Evolutionary conservation across 2,888 invertebrate species (phyloP).

Genomic region (Himalopsyche japonica): DNA sequence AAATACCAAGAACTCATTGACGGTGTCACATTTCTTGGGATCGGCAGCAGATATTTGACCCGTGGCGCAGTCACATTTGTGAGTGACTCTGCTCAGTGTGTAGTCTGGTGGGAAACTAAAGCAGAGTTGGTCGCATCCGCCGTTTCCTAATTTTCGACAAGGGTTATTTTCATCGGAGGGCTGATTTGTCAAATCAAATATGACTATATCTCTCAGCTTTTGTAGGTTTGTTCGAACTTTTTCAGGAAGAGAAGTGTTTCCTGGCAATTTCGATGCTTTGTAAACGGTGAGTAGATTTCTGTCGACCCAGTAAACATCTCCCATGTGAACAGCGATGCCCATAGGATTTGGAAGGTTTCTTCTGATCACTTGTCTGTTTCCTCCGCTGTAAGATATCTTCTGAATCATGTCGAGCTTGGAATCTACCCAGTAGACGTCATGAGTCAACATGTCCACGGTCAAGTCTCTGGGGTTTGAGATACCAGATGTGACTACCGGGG

Average conservation of each 20-base stretch:
- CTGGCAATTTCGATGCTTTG: constrained; percentile 76
- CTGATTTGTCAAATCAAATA: constrained; percentile 88
- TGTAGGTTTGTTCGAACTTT: constrained; percentile 81
- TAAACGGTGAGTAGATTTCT: constrained; percentile 84
- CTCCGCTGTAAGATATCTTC: constrained; percentile 83
- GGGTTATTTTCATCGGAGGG: constrained; percentile 82
- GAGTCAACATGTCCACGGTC: constrained; percentile 89
- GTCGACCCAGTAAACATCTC: constrained; percentile 93
- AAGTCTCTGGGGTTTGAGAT: constrained; percentile 88
- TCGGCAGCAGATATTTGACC: constrained; percentile 72
- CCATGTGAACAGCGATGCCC: constrained; percentile 86
- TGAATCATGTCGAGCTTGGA: constrained; percentile 93
- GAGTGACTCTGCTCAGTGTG: constrained; percentile 57
- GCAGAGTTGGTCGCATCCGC: constrained; percentile 93
- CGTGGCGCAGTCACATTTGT: constrained; percentile 89
- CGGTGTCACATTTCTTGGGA: constrained; percentile 75
- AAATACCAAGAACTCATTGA: constrained; percentile 90
- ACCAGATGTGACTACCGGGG: constrained; percentile 84
- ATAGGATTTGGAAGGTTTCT: constrained; percentile 90
- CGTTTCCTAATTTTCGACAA: constrained; percentile 74
- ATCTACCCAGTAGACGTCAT: constrained; percentile 98
- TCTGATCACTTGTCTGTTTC: constrained; percentile 79
- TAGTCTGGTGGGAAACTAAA: constrained; percentile 83
- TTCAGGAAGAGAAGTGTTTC: constrained; percentile 70
- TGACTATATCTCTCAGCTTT: constrained; percentile 86